These are phyloP conservation scores for Philopedon plagiatum DNA, from an alignment of 2,888 invertebrate genomes.

Conservation along the genomic window DNA sequence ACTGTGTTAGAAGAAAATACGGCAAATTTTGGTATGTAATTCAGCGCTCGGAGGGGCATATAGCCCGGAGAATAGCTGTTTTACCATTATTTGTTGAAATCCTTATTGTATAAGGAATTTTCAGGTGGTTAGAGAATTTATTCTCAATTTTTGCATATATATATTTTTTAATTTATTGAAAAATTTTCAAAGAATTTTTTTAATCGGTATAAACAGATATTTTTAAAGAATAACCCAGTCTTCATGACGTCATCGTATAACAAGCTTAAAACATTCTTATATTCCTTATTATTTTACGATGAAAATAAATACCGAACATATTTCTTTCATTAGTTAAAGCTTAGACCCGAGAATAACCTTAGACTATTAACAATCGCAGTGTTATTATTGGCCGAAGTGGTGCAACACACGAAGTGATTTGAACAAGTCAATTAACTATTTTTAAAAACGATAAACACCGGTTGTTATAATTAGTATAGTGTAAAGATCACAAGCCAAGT, in stretches of 20 bases:
- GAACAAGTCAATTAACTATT: not conserved
- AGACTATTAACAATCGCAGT: not conserved
- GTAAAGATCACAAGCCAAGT: not conserved
- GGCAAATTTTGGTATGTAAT: too few relatives aligned
- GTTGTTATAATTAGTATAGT: not conserved
- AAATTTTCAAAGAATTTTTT: too few relatives aligned
- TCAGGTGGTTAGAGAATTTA: too few relatives aligned
- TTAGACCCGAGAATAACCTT: too few relatives aligned
- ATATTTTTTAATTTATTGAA: too few relatives aligned
- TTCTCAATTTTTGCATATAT: too few relatives aligned
- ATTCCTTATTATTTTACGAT: slow-evolving; percentile 44
- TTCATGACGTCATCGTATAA: slow-evolving; percentile 39
- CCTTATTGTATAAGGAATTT: too few relatives aligned
- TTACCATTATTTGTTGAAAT: too few relatives aligned
- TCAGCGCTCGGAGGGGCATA: too few relatives aligned
- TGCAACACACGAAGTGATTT: slow-evolving; percentile 1
- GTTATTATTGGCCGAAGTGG: not conserved
- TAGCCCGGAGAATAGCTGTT: too few relatives aligned
- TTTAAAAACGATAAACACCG: slow-evolving; percentile 10
- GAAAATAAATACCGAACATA: slow-evolving; percentile 34
- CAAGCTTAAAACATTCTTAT: slow-evolving; percentile 44
- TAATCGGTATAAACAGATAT: too few relatives aligned
- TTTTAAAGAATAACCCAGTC: slow-evolving; percentile 17
- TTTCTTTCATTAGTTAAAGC: slow-evolving; percentile 25
- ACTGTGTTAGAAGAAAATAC: too few relatives aligned